Base-by-base conservation (phyloP, 2,113 vertebrate genomes). In the Trachemys scripta region DNA sequence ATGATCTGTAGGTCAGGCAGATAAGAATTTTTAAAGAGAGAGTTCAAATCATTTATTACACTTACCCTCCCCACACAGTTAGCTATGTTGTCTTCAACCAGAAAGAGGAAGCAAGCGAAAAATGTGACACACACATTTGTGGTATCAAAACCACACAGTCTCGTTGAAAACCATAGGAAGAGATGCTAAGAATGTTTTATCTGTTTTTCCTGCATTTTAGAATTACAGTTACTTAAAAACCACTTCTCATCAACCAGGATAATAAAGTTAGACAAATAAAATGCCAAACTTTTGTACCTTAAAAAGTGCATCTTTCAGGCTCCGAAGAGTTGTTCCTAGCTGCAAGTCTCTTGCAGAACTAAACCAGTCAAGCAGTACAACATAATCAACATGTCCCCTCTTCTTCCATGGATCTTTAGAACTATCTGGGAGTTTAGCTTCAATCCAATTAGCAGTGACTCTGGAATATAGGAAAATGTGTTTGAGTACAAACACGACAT, bases 261-360 rank as follows among this genome's bases (percentile, higher is more conserved):
- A 95, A 54, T 12, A 76, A 78, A 31, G 93, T 29, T 4, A 82
- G 85, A 45, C 65, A 81, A 90, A 89, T 82, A 80, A 92, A 96
- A 80, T 6, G 24, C 14, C 12, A 95, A 95, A 94, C 81, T 86
- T 88, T 76, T 97, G 95, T 91, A 99, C 99, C 99, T 99, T 99
- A 97, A 96, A 99, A 93, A 99, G 99, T 1, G 99, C 99, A 92
- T 99, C 99, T 98, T 99, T 99, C 95, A 99, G 99, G 96, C 99
- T 99, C 95, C 98, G 98, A n/a, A 99, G 98, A 59, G 98, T 99
- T 93, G 99, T 99, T 90, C 99, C 99, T 79, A 99, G 94, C 62
- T 95, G 98, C 94, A 99, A 98, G 93, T 99, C 99, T 88, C 98
- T 97, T 5, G 98, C 98, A 89, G 99, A 98, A 97, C 99, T 99